Evolutionary conservation across 2,113 vertebrate genomes (phyloP).

Genomic region (Otolemur garnettii): DNA sequence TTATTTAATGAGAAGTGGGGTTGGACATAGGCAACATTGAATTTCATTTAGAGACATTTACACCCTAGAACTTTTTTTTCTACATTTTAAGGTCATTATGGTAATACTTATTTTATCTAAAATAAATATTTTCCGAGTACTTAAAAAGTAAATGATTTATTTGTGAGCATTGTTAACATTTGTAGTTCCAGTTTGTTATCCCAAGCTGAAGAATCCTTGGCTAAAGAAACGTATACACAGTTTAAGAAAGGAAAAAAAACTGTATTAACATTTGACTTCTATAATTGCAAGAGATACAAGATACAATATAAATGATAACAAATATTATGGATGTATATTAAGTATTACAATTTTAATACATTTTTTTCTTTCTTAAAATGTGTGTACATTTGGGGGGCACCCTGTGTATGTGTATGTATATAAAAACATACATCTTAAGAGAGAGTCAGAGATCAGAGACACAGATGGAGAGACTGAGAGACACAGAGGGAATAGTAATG

Average conservation of each 20-base stretch:
- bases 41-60: slow-evolving; percentile 9
- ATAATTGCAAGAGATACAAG: no score
- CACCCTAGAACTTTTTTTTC: neutral
- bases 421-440: neutral
- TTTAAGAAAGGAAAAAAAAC: no score
- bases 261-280: no score
- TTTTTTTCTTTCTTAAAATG: no score
- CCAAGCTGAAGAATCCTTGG: neutral
- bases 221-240: no score
- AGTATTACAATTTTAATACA: no score
- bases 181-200: neutral
- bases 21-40: neutral
- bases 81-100: neutral
- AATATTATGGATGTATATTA: no score
- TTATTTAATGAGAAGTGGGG: neutral
- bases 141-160: slow-evolving; percentile 2
- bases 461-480: neutral
- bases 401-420: no score
- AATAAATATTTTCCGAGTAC: slow-evolving; percentile 9
- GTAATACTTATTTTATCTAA: slow-evolving; percentile 4
- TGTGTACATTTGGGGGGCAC: no score
- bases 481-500: neutral
- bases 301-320: no score
- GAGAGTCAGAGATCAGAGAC: neutral
- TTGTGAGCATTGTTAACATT: neutral